A percentile compares a stretch with the other conserved stretches of the same genome.
Conservation (phyloP, 2,888 invertebrate species). For the Conops quadrifasciatus region DNA sequence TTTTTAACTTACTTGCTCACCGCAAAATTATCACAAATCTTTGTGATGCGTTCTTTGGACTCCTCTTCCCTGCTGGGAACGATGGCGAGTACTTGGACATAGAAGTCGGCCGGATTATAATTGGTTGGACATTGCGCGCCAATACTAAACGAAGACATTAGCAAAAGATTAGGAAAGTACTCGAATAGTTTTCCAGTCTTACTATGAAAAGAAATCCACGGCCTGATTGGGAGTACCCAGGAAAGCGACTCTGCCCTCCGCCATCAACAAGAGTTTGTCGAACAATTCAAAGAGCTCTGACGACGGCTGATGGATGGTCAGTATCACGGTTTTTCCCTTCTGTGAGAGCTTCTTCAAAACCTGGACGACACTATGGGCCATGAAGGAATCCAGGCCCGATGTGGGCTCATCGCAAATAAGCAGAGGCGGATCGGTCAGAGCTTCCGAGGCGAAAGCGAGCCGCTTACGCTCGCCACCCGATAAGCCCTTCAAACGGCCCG, state of each 20-base stretch:
- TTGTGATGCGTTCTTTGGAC: slow-evolving; percentile 79
- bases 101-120: slow-evolving; percentile 95
- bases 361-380: slow-evolving; percentile 93
- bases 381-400: slow-evolving; percentile 94
- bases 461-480: slow-evolving; percentile 97
- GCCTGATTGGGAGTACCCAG: slow-evolving; percentile 84
- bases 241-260: slow-evolving; percentile 90
- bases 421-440: slow-evolving; percentile 91
- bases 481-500: slow-evolving; percentile 88
- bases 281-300: slow-evolving; percentile 91
- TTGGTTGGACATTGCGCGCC: slow-evolving; percentile 87
- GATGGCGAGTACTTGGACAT: slow-evolving; percentile 87
- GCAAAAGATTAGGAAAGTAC: slow-evolving; percentile 12
- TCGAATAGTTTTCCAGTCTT: slow-evolving; percentile 54
- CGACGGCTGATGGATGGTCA: slow-evolving; percentile 95
- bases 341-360: slow-evolving; percentile 78
- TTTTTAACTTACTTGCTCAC: slow-evolving; percentile 53
- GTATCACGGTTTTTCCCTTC: slow-evolving; percentile 88
- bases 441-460: slow-evolving; percentile 95
- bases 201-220: slow-evolving; percentile 82
- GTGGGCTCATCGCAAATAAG: slow-evolving; percentile 98
- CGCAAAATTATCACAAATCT: slow-evolving; percentile 79
- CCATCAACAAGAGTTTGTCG: slow-evolving; percentile 87
- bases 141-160: slow-evolving; percentile 67
- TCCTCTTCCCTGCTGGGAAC: slow-evolving; percentile 83